Conservation (phyloP, 2,888 invertebrate species). For the Crioceris asparagi region DNA sequence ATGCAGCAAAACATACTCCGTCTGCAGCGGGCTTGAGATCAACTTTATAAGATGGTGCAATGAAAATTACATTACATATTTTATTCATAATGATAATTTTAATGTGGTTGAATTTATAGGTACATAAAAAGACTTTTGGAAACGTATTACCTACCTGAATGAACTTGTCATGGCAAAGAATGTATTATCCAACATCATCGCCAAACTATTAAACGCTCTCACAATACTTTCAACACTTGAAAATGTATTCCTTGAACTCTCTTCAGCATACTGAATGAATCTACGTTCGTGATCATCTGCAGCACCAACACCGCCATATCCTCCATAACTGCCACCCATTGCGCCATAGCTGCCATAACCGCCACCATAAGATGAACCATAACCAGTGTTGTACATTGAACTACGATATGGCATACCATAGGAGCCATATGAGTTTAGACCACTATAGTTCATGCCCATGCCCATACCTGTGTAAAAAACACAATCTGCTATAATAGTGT, state of each 20-base stretch:
- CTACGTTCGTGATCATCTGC: slow-evolving; percentile 51
- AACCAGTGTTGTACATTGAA: slow-evolving; percentile 27
- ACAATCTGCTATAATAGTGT: too few relatives aligned
- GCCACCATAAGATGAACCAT: slow-evolving; percentile 23
- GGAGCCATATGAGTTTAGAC: slow-evolving; percentile 21
- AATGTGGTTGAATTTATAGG: background rate
- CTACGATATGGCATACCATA: slow-evolving; percentile 27
- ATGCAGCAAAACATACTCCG: too few relatives aligned
- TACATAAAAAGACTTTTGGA: background rate
- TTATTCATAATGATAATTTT: background rate
- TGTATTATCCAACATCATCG: slow-evolving; percentile 95
- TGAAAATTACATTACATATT: too few relatives aligned
- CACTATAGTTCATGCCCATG: too few relatives aligned
- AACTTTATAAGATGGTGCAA: too few relatives aligned
- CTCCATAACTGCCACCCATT: slow-evolving; percentile 32
- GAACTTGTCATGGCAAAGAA: slow-evolving; percentile 93
- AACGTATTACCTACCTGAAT: too few relatives aligned
- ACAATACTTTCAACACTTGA: slow-evolving; percentile 81
- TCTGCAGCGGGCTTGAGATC: too few relatives aligned
- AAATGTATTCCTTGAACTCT: slow-evolving; percentile 85
- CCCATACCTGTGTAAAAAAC: too few relatives aligned
- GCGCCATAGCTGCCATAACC: slow-evolving; percentile 35
- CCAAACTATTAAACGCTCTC: slow-evolving; percentile 83
- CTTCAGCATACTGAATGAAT: slow-evolving; percentile 84
- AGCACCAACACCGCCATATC: slow-evolving; percentile 20